Evolutionary conservation across 35 echinoderm and acorn worm genomes (phyloP).

Genomic region (Stichopus chloronotus): DNA sequence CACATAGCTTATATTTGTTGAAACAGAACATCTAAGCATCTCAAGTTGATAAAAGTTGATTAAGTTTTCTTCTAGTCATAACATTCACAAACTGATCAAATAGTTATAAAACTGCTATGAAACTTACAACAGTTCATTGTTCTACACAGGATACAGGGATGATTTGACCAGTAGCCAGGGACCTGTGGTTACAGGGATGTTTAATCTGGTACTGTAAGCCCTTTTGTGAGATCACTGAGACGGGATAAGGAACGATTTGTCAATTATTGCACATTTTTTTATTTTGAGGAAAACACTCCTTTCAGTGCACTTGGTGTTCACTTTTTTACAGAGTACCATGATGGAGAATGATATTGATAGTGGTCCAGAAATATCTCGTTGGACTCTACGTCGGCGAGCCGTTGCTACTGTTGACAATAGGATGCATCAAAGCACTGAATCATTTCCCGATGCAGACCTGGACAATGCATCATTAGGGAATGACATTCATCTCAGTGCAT

Average conservation of each 20-base stretch:
- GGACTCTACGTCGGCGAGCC: no score
- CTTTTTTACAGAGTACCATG: no score
- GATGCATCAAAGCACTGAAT: no score
- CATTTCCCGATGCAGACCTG: background rate
- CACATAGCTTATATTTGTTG: no score
- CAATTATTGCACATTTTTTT: background rate
- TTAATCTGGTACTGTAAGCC: background rate
- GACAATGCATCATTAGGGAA: background rate
- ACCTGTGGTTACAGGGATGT: background rate
- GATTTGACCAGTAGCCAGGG: background rate
- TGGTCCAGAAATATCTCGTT: no score
- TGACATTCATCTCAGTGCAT: conserved; percentile 22
- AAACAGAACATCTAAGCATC: no score
- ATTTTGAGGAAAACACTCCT: conserved; percentile 12
- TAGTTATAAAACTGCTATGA: background rate
- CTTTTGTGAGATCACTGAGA: background rate
- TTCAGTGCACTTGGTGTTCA: background rate
- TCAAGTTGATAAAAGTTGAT: no score
- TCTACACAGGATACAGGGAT: background rate
- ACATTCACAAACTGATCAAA: no score
- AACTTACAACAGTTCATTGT: background rate
- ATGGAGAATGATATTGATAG: no score
- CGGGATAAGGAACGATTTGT: background rate
- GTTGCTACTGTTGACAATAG: conserved; percentile 18
- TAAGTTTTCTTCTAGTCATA: no score